These are phyloP conservation scores for Clusia tigrina DNA, from an alignment of 2,888 invertebrate genomes.

Conservation along the genomic window DNA sequence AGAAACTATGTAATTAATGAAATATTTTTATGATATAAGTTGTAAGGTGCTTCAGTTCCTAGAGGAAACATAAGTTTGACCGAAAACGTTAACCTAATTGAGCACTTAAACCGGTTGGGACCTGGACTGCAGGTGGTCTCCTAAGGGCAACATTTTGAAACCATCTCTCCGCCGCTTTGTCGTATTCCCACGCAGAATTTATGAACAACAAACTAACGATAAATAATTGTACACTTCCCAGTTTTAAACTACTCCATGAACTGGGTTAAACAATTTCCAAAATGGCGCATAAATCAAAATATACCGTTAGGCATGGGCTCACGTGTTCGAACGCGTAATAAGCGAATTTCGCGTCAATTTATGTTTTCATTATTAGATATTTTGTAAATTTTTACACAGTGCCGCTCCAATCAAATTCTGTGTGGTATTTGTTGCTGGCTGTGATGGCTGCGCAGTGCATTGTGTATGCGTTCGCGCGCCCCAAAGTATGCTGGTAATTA, in stretches of 20 bases:
- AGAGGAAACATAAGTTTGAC: too few species aligned
- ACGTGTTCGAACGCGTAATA: too few species aligned
- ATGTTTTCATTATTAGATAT: background rate
- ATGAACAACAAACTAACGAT: background rate
- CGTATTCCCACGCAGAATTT: background rate
- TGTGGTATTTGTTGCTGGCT: background rate
- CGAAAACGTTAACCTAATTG: background rate
- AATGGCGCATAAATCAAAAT: constrained; percentile 3
- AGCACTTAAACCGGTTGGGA: constrained; percentile 3
- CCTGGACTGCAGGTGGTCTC: background rate
- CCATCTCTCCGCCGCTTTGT: background rate
- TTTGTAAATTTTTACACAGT: background rate
- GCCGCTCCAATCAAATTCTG: background rate
- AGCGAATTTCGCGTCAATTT: background rate
- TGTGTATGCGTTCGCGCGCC: background rate
- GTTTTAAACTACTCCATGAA: background rate
- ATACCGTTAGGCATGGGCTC: background rate
- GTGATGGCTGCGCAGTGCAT: background rate
- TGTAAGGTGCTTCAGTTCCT: too few species aligned
- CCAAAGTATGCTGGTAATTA: constrained; percentile 2
- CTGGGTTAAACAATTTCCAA: background rate
- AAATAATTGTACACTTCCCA: background rate
- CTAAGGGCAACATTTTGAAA: background rate
- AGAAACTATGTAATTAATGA: background rate
- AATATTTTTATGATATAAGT: background rate